A percentile compares a stretch with the other conserved stretches of the same genome.
These are phyloP conservation scores for Limulus polyphemus DNA, from an alignment of 2,888 invertebrate genomes.

Conservation along the genomic window DNA sequence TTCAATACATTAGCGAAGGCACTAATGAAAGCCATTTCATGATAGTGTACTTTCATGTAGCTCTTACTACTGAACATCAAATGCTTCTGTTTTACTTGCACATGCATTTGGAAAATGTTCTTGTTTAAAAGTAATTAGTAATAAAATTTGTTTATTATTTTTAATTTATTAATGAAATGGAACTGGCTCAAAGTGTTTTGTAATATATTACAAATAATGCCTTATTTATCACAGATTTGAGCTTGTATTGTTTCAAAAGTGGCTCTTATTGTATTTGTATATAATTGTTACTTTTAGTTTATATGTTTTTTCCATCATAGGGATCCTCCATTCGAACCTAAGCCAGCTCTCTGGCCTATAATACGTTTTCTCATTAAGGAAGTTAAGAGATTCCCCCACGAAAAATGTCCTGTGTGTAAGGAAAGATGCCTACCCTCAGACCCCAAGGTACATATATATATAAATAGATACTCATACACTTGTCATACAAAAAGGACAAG, in stretches of 20 bases:
- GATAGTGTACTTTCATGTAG: neutral
- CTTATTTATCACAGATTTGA: too few species aligned
- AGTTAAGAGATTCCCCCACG: slow-evolving; percentile 48
- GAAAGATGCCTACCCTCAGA: slow-evolving; percentile 48
- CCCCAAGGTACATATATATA: slow-evolving; percentile 29
- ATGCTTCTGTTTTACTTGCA: neutral
- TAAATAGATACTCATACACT: neutral
- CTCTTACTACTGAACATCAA: neutral
- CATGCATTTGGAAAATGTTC: neutral
- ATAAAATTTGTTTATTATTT: neutral
- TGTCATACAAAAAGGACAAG: too few species aligned
- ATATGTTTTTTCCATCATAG: neutral
- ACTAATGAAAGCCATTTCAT: neutral
- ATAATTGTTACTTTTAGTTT: too few species aligned
- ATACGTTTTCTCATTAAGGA: slow-evolving; percentile 50
- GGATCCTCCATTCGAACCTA: slow-evolving; percentile 47
- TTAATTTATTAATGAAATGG: neutral
- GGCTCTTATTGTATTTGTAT: too few species aligned
- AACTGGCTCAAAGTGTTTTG: too few species aligned
- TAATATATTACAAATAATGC: too few species aligned
- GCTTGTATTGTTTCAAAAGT: too few species aligned
- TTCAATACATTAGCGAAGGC: too few species aligned
- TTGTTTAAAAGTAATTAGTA: too few species aligned
- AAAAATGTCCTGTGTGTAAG: slow-evolving; percentile 52
- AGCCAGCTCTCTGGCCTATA: slow-evolving; percentile 49